Evolutionary conservation across 2,113 vertebrate species (phyloP), one percentile per base, ranked within the genome.

Genomic region (Xenopus borealis): DNA sequence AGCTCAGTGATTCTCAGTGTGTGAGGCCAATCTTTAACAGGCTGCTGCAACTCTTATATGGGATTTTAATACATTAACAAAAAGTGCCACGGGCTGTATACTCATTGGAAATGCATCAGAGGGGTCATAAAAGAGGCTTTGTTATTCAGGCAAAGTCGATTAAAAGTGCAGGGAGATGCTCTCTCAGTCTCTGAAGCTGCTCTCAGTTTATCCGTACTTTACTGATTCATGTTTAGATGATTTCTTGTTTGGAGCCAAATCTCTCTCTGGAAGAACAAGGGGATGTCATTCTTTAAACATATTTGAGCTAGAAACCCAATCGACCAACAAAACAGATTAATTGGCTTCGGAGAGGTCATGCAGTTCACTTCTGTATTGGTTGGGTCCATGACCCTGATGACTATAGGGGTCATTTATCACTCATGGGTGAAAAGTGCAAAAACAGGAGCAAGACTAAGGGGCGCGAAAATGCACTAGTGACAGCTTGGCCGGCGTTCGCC

Each of bases 41-140:
- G 66, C 74, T 77, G 67, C 59, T 69, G 45, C 20, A 77, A 64
- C 59, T 70, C 59, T 63, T 77, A 30, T 27, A 53, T 62, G 11
- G 74, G 74, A 77, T 70, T 77, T 77, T 77, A 77, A 77, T 77
- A 77, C 74, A 77, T 69, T 77, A 77, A 69, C 47, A 70, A 65
- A n/a, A 70, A 70, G 69, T 64, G 66, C 66, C 74, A 69, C 17
- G 52, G 74, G 74, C 74, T 70, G 66, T 69, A 69, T 75, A 50
- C 73, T 75, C 73, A 69, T 75, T 75, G 67, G 27, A 69, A 64
- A 77, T 70, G 66, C 74, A 77, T 77, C 74, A 19, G n/a, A 70
- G 74, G 74, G 74, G 74, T 64, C 74, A 76, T 76, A 70, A 77
- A 77, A 77, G 23, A 62, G 17, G 46, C 73, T 77, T 77, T 77